Base-by-base conservation (phyloP, 2,888 invertebrate species). In the Machimus atricapillus region DNA sequence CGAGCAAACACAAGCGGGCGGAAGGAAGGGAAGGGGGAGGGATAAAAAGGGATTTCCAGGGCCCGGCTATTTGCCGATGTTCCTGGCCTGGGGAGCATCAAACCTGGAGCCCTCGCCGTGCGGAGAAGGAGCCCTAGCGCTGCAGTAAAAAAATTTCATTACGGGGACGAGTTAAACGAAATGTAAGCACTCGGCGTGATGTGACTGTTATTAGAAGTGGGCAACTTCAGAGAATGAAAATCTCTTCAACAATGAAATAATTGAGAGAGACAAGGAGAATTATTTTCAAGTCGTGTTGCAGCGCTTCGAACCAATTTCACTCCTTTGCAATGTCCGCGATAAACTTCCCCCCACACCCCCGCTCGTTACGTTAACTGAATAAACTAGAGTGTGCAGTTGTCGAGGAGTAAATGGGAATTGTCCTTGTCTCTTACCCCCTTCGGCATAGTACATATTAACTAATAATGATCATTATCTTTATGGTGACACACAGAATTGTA, bases 101-200 rank as follows among this genome's bases (percentile, higher is more conserved):
- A 76, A 76, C 76, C 40, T 76, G 34, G 37, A 76, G 34, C 66
- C 19, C 66, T 66, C 66, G 12, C 9, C 43, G 43, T 46, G 0
- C 43, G 4, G 43, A 46, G 14, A 14, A 8, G 19, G 66, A 27
- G 66, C 23, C 9, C 76, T 52, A 23, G 23, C 27, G 31, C 81
- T 81, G 81, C 81, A 81, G 52, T 81, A 46, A 81, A 81, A 78
- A 81, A 81, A 77, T 81, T 81, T 81, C 81, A 81, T 81, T 81
- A 81, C 81, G 56, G 31, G 66, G 52, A 56, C 27, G 81, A 81
- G 81, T 81, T 81, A 81, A 81, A 56, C 81, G 81, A 81, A 81
- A 81, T 81, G 81, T 81, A 81, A 81, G 81, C 81, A 81, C 81
- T 81, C 81, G 27, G 52, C 56, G 37, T 56, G 56, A 81, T 81